These are phyloP conservation scores for Melanotaenia nigrans DNA, from an alignment of 2,797 vertebrate species.

Conservation along the genomic window DNA sequence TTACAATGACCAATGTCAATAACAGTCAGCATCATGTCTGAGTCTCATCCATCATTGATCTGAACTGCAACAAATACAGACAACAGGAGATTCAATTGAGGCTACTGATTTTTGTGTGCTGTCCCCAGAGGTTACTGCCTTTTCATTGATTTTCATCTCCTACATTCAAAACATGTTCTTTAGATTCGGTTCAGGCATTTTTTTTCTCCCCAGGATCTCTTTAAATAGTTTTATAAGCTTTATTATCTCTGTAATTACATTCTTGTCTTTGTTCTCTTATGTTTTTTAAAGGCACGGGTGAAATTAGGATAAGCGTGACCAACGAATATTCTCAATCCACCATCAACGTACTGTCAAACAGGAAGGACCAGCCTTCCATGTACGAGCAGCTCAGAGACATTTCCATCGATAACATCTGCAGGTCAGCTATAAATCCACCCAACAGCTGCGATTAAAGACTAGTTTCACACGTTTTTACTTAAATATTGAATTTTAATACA, in stretches of 20 bases:
- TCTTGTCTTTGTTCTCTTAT: slow-evolving; percentile 13
- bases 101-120: slow-evolving; percentile 26
- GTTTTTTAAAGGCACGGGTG: slow-evolving; percentile 81
- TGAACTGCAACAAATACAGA: slow-evolving; percentile 32
- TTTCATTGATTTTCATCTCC: slow-evolving; percentile 7
- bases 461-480: not conserved
- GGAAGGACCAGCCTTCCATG: slow-evolving; percentile 94
- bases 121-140: not conserved
- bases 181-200: not conserved
- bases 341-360: slow-evolving; percentile 86
- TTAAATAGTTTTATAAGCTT: not conserved
- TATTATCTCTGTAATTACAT: not conserved
- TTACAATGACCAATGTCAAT: slow-evolving; percentile 21
- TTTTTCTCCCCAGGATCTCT: not conserved
- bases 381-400: slow-evolving; percentile 97
- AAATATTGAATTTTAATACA: not conserved
- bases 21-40: slow-evolving; percentile 8
- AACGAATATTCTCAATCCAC: slow-evolving; percentile 93
- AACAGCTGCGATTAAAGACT: not conserved
- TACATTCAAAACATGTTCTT: slow-evolving; percentile 4
- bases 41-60: slow-evolving; percentile 51
- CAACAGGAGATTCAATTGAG: slow-evolving; percentile 25
- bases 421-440: slow-evolving; percentile 76
- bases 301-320: slow-evolving; percentile 95
- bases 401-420: slow-evolving; percentile 97